Percentiles rank a stretch among this genome's conserved stretches.
Evolutionary conservation across 2,888 invertebrate species (phyloP).

Genomic region (Polyommatus icarus): DNA sequence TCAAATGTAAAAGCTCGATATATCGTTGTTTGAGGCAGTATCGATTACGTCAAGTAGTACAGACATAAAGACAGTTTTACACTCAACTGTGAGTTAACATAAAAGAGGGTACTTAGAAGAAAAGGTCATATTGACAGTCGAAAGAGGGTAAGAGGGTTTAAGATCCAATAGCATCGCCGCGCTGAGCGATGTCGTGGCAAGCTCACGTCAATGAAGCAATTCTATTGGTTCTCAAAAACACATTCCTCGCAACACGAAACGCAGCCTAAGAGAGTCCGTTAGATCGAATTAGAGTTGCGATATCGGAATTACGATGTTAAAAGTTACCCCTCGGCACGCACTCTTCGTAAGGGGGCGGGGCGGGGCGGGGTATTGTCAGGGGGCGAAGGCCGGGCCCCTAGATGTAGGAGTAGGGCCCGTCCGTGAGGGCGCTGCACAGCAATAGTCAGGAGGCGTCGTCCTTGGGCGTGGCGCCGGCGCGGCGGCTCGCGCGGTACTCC

Average conservation of each 20-base stretch:
- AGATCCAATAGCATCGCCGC: too few relatives aligned
- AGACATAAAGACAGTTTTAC: slow-evolving; percentile 12
- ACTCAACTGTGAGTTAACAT: slow-evolving; percentile 2
- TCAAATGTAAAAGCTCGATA: slow-evolving; percentile 24
- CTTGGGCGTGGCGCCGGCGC: slow-evolving; percentile 81
- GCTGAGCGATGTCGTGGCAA: too few relatives aligned
- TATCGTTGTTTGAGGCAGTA: slow-evolving; percentile 21
- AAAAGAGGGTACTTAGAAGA: not conserved
- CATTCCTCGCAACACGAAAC: not conserved
- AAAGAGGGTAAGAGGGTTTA: not conserved
- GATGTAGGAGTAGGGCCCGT: slow-evolving; percentile 97
- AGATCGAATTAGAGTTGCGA: not conserved
- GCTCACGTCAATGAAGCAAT: too few relatives aligned
- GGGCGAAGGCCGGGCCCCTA: slow-evolving; percentile 70
- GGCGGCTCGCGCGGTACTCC: slow-evolving; percentile 94
- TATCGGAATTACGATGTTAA: not conserved
- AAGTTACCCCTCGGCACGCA: slow-evolving; percentile 28
- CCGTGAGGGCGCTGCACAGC: slow-evolving; percentile 99
- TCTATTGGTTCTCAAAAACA: too few relatives aligned
- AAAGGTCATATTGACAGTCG: not conserved
- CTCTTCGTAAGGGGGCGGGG: slow-evolving; percentile 27
- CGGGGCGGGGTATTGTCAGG: slow-evolving; percentile 38
- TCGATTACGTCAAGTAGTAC: not conserved
- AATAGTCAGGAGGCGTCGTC: slow-evolving; percentile 99
- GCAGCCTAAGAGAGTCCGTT: not conserved